A percentile compares a stretch with the other conserved stretches of the same genome.
phyloP scores from a whole-genome alignment of 2,113 vertebrate genomes.

The Siniperca chuatsi region DNA sequence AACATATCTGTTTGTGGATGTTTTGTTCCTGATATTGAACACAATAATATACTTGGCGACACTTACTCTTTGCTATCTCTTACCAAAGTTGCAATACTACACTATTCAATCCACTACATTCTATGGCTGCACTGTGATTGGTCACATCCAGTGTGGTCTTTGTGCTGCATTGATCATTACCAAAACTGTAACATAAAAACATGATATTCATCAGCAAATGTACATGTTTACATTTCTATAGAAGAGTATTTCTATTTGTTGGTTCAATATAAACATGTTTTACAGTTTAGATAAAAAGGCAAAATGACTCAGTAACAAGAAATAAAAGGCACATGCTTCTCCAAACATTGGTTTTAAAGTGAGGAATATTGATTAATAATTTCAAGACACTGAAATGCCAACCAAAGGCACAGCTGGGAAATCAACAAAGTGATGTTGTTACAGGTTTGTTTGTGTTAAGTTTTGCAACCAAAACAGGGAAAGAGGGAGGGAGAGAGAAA shows the following conservation, averaged over 20 bases:
- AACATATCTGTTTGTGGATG: not conserved
- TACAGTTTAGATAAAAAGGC: not conserved
- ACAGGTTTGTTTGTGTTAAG: constrained; percentile 7
- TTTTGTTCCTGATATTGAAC: not conserved
- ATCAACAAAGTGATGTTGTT: not conserved
- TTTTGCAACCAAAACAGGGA: constrained; percentile 8
- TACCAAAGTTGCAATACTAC: not conserved
- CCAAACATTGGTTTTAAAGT: not conserved
- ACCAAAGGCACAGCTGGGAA: not conserved
- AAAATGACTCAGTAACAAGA: not conserved
- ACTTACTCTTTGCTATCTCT: not conserved
- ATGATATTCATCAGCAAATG: not conserved
- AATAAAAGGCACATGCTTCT: not conserved
- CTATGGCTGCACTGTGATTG: no score
- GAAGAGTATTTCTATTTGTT: not conserved
- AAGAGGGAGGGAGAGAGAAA: not conserved
- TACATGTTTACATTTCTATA: not conserved
- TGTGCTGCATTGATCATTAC: not conserved
- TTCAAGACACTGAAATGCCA: constrained; percentile 12
- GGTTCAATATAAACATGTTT: not conserved
- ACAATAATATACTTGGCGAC: not conserved
- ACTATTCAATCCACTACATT: not conserved
- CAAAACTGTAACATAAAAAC: not conserved
- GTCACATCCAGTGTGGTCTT: not conserved
- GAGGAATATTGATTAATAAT: constrained; percentile 1